Conservation (phyloP, 1,140 invertebrate genomes). For the Paramacrobiotus metropolitanus region DNA sequence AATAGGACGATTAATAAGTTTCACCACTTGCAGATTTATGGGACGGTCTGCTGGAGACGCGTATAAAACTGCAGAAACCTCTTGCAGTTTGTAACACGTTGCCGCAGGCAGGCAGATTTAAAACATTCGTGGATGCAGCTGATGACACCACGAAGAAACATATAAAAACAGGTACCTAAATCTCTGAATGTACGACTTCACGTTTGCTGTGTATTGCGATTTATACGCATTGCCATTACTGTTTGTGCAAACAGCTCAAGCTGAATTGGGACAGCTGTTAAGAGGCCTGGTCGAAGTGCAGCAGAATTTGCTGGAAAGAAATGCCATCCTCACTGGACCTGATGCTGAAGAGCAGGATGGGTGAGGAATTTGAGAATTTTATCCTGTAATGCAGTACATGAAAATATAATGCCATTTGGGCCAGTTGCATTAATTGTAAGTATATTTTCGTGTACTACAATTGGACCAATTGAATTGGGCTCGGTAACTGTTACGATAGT, state of each 20-base stretch:
- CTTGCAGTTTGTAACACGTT: conserved; percentile 45
- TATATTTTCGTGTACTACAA: too few species aligned
- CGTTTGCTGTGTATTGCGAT: too few species aligned
- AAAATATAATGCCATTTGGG: too few species aligned
- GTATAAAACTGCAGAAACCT: conserved; percentile 61
- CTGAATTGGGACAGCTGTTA: not conserved
- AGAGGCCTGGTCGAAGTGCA: not conserved
- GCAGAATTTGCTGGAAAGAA: too few species aligned
- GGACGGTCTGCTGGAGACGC: conserved; percentile 52
- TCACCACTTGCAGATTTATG: conserved; percentile 31
- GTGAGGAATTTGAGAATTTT: not conserved
- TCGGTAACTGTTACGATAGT: too few species aligned
- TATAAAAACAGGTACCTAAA: not conserved
- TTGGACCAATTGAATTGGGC: too few species aligned
- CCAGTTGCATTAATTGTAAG: too few species aligned
- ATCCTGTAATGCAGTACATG: too few species aligned
- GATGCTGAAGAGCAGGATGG: not conserved
- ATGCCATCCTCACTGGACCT: too few species aligned
- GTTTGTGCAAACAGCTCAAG: not conserved
- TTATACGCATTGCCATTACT: not conserved
- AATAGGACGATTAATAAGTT: not conserved
- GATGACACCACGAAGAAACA: not conserved
- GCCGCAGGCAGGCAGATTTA: conserved; percentile 28
- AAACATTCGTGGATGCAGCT: not conserved
- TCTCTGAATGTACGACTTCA: not conserved